These are phyloP conservation scores for Parthenolecanium corni DNA, from an alignment of 2,888 invertebrate species.

Conservation along the genomic window DNA sequence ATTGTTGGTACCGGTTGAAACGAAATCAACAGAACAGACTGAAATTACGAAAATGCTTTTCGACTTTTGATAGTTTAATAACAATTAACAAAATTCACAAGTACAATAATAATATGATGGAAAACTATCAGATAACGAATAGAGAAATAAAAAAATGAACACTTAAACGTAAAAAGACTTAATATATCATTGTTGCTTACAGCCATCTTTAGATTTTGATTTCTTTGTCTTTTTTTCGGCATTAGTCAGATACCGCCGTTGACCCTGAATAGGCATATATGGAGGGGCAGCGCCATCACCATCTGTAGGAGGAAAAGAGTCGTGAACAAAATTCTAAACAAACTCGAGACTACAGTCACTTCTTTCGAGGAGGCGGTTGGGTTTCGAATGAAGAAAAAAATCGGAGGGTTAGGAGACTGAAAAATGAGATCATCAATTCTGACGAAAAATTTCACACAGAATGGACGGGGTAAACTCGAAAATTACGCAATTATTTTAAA, in stretches of 20 bases:
- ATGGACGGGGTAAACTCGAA: too few species aligned
- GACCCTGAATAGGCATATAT: constrained; percentile 68
- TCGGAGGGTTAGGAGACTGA: too few species aligned
- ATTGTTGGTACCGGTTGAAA: too few species aligned
- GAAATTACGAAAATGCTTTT: too few species aligned
- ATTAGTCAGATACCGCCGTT: constrained; percentile 46
- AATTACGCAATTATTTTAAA: too few species aligned
- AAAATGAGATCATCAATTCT: too few species aligned
- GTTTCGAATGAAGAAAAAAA: background rate
- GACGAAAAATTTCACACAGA: too few species aligned
- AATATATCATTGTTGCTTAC: constrained; percentile 47
- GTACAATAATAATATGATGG: background rate
- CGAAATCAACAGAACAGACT: too few species aligned
- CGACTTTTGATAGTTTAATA: too few species aligned
- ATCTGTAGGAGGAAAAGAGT: constrained; percentile 8
- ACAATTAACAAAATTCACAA: background rate
- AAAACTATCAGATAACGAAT: background rate
- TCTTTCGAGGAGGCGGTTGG: background rate
- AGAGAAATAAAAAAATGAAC: background rate
- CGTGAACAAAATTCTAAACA: background rate
- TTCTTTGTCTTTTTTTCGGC: constrained; percentile 51
- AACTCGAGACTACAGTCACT: background rate
- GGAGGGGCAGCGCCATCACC: constrained; percentile 41
- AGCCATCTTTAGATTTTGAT: constrained; percentile 48
- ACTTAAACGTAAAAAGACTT: constrained; percentile 3